Evolutionary conservation across 2,113 vertebrate species (phyloP).

Genomic region (Seriola rivoliana): DNA sequence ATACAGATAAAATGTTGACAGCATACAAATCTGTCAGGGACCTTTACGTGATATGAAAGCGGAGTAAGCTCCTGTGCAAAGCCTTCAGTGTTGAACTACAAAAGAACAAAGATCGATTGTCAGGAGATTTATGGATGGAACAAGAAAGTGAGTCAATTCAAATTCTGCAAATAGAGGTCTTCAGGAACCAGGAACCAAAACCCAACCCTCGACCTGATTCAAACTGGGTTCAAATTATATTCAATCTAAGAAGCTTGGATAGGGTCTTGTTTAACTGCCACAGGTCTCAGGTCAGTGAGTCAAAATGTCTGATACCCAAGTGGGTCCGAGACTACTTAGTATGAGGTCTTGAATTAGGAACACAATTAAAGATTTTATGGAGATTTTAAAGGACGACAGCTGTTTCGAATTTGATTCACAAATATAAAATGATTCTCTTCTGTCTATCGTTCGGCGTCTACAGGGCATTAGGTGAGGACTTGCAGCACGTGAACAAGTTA

Average conservation of each 20-base stretch:
- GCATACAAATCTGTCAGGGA: conserved; percentile 23
- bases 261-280: background rate
- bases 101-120: conserved; percentile 4
- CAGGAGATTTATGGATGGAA: conserved; percentile 10
- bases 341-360: no score
- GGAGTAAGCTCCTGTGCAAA: conserved; percentile 15
- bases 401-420: background rate
- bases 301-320: background rate
- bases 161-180: background rate
- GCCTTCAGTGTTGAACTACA: conserved; percentile 7
- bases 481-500: background rate
- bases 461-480: background rate
- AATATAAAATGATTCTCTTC: background rate
- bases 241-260: background rate
- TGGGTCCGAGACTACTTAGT: no score
- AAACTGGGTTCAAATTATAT: background rate
- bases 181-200: background rate
- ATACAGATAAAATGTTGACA: conserved; percentile 52
- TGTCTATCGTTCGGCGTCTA: background rate
- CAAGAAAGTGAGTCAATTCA: background rate
- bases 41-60: conserved; percentile 29
- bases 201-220: background rate
- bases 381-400: background rate
- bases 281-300: background rate
- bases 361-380: background rate